Percentiles rank a stretch among this genome's conserved stretches.
Evolutionary conservation across 2,888 invertebrate species (phyloP).

Genomic region (Mystacides longicornis): DNA sequence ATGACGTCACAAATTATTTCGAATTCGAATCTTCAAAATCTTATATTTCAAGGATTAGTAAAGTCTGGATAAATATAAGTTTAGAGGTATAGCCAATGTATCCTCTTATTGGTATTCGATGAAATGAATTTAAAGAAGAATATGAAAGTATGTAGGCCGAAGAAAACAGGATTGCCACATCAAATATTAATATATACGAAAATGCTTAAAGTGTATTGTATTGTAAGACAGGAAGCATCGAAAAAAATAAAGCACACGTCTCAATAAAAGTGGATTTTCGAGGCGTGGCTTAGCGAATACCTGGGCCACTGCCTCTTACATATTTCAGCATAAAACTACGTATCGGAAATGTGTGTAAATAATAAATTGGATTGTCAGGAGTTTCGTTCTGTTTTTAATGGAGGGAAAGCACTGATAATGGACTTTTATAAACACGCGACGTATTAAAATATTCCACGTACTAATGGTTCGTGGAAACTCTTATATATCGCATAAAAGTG

Average conservation of each 20-base stretch:
- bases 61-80: too few species aligned
- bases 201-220: neutral
- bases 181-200: neutral
- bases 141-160: neutral
- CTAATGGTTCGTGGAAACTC: too few species aligned
- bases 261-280: neutral
- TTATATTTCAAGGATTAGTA: neutral
- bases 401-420: too few species aligned
- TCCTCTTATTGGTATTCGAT: too few species aligned
- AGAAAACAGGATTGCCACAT: conserved; percentile 4
- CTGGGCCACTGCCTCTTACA: neutral
- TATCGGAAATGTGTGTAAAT: neutral
- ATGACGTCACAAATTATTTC: neutral
- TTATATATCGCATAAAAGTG: too few species aligned
- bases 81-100: too few species aligned
- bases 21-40: neutral
- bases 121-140: neutral
- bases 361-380: neutral
- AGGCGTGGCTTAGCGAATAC: neutral
- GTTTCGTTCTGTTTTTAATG: neutral
- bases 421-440: too few species aligned
- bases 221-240: neutral
- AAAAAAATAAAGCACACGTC: neutral
- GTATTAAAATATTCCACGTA: too few species aligned
- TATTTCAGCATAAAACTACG: neutral